Percentiles rank a stretch among this genome's conserved stretches.
Evolutionary conservation across 1,140 invertebrate genomes (phyloP).

Genomic region (Trachymyrmex cornetzi): DNA sequence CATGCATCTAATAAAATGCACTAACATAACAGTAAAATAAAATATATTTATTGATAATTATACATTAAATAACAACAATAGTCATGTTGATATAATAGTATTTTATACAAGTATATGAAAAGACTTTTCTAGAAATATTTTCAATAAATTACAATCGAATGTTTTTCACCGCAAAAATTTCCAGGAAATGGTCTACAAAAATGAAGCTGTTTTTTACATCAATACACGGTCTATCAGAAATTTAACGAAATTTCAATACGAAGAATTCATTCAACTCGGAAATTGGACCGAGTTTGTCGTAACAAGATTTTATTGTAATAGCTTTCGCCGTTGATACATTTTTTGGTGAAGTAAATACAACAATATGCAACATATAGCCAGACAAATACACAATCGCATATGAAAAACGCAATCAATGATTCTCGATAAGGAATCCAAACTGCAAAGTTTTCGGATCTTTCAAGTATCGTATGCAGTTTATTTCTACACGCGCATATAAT

Average conservation of each 20-base stretch:
- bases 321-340: background rate
- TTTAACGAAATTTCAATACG: conserved; percentile 17
- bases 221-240: background rate
- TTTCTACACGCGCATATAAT: conserved; percentile 18
- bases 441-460: background rate
- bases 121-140: background rate
- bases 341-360: background rate
- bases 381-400: background rate
- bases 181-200: background rate
- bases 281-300: conserved; percentile 11
- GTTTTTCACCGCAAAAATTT: background rate
- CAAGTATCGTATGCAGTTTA: conserved; percentile 4
- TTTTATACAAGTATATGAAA: background rate
- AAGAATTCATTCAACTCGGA: background rate
- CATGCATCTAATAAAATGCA: background rate
- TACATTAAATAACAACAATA: conserved; percentile 25
- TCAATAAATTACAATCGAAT: background rate
- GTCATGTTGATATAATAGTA: background rate
- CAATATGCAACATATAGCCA: background rate
- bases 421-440: background rate
- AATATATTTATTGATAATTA: background rate
- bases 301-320: conserved; percentile 31
- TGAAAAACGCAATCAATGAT: background rate
- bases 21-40: background rate
- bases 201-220: background rate